A percentile compares a stretch with the other conserved stretches of the same genome.
Conservation (phyloP, 1,140 invertebrate species). For the Zelostemma sp. region DNA sequence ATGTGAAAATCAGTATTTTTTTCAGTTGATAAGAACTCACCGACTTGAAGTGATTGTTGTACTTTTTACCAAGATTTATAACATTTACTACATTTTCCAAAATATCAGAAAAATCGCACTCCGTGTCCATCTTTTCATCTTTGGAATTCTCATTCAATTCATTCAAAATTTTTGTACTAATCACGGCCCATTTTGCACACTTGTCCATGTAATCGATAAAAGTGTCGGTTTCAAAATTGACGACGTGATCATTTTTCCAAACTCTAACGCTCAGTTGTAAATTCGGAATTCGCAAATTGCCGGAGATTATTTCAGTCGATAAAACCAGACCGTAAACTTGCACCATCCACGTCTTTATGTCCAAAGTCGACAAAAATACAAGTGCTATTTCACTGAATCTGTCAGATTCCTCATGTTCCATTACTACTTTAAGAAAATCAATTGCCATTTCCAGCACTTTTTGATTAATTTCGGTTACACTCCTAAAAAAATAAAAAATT, state of each 20-base stretch:
- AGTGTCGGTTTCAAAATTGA: conserved; percentile 43
- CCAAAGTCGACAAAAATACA: conserved; percentile 50
- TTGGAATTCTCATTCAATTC: conserved; percentile 47
- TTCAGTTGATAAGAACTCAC: conserved; percentile 24
- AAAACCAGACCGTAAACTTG: conserved; percentile 52
- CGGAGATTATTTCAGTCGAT: conserved; percentile 59
- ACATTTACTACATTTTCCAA: conserved; percentile 29
- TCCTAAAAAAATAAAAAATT: no score
- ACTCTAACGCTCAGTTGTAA: conserved; percentile 43
- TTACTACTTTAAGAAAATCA: conserved; percentile 64
- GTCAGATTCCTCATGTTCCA: conserved; percentile 41
- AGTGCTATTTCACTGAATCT: conserved; percentile 42
- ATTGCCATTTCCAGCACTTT: conserved; percentile 61
- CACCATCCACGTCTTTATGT: conserved; percentile 55
- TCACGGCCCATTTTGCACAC: conserved; percentile 61
- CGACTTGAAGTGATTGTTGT: conserved; percentile 22
- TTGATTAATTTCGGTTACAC: conserved; percentile 52
- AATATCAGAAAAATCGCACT: conserved; percentile 36
- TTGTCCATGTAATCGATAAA: conserved; percentile 50
- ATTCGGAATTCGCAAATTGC: conserved; percentile 52
- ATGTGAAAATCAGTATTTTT: conserved; percentile 8
- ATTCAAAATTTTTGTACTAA: conserved; percentile 57
- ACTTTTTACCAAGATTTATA: conserved; percentile 32
- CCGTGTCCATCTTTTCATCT: conserved; percentile 42
- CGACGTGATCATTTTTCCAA: conserved; percentile 29